Evolutionary conservation across 2,888 invertebrate genomes (phyloP), one percentile per base, ranked within the genome.

Genomic region (Tanaodytes sp.): DNA sequence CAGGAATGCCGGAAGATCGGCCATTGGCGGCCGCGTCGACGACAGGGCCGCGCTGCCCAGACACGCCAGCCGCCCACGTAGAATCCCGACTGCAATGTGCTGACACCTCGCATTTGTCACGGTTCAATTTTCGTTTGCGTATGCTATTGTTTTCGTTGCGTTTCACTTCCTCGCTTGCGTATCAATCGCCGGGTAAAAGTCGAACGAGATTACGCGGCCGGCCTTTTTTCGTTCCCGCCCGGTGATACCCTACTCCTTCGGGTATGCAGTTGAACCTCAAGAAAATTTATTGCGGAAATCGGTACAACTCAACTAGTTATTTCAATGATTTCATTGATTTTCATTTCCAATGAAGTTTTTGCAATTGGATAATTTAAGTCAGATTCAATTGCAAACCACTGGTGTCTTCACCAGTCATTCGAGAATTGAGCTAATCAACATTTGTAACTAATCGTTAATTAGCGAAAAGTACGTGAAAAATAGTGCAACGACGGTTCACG

Each of bases 101-200:
- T 71, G 74, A 76, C 77, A 73, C 70, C 73, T 73, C 75, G 74
- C 79, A 77, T 78, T 81, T 79, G 78, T 79, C 77, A 65, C 61
- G 67, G 52, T 75, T 79, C 75, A 75, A 78, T 77, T 79, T 80
- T 78, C 77, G 75, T 72, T 75, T 72, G 65, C 57, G 19, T 73
- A 59, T 62, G 64, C 62, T 62, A 66, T 59, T 65, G 68, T 71
- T 61, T 46, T 5, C 27, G 27, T 27, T 39, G 31, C 30, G 57
- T 51, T 43, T 15, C 40, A 49, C 55, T 45, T 48, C 36, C 43
- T 27, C 27, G 54, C 55, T 27, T 42, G 23, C 27, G 23, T 55
- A 45, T 42, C 18, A 36, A 46, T 54, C 46, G 8, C 14, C 42
- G 1, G 5, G 14, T 20, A 45, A 39, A 43, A 45, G 61, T 45